Base-by-base conservation (phyloP, 1,140 invertebrate genomes). In the Patella vulgata region DNA sequence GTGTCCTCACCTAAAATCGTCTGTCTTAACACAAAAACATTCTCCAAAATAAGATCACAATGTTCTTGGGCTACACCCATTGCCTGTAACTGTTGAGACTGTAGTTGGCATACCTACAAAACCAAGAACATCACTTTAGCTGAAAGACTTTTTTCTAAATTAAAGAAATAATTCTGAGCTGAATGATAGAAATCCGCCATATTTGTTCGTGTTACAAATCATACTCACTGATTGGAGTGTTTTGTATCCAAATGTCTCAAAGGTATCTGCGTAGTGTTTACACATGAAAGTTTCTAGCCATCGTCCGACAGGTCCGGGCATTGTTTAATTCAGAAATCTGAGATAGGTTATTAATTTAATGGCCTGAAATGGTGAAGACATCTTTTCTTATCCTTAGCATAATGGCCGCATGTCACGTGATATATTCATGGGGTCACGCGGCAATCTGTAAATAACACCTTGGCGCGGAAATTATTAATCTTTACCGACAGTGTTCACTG, bases 241-340 rank as follows among this genome's bases (percentile, higher is more conserved):
- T 75, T 77, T 80, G 57, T 75, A 81, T 51, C 80, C 80, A 59
- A 71, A 79, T 36, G 68, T 70, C 55, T 80, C 78, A 63, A 82
- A 81, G 36, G 65, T 68, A 53, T 75, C 68, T 12, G 80, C 77
- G 70, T 81, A 82, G 55, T 82, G 79, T 64, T 75, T 74, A 68
- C 79, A 82, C 78, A 82, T 78, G 65, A 82, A 81, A 27, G 80
- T 78, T 58, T 78, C 78, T 36, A 82, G 74, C 80, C 80, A 82
- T 74, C 76, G 62, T 68, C 78, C 80, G 14, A 82, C 77, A 39
- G 75, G 73, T 47, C 73, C 71, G 46, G 79, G 70, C 80, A 82
- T 82, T 59, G 67, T 73, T 63, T 55, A 31, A 59, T 56, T 44
- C 33, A 25, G 44, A 28, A 42, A 47, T 51, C 54, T 33, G 19